These are phyloP conservation scores for Anoncus sp. DNA, from an alignment of 2,888 invertebrate species.

Conservation along the genomic window DNA sequence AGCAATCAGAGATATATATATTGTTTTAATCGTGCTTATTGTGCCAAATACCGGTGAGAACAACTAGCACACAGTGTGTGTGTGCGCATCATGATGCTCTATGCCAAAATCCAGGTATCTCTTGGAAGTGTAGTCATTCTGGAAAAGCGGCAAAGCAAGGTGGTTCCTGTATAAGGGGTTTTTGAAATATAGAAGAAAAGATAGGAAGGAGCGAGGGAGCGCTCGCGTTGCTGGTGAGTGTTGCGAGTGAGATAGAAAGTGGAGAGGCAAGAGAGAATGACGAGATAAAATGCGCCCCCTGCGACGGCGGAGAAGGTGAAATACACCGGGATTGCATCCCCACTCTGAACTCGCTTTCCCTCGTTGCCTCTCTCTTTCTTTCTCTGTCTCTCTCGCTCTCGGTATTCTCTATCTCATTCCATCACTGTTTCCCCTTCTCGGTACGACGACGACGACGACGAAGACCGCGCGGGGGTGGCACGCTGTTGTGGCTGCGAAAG, in stretches of 20 bases:
- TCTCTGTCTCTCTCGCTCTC: not conserved
- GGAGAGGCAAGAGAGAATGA: slow-evolving; percentile 58
- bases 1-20: too few relatives aligned
- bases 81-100: not conserved
- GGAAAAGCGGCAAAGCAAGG: slow-evolving; percentile 27
- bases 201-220: slow-evolving; percentile 59
- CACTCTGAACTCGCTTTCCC: slow-evolving; percentile 62
- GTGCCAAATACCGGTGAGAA: not conserved
- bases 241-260: slow-evolving; percentile 13
- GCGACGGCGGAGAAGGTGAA: slow-evolving; percentile 76
- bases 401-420: slow-evolving; percentile 45
- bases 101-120: not conserved
- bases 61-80: not conserved
- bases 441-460: slow-evolving; percentile 61
- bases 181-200: slow-evolving; percentile 48
- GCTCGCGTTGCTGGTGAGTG: slow-evolving; percentile 16
- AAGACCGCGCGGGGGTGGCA: slow-evolving; percentile 57
- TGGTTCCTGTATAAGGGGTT: slow-evolving; percentile 28
- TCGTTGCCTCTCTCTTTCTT: slow-evolving; percentile 20
- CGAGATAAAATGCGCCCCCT: slow-evolving; percentile 55
- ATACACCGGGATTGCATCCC: slow-evolving; percentile 78
- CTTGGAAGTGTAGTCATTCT: slow-evolving; percentile 13
- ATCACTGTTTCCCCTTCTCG: slow-evolving; percentile 50
- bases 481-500: slow-evolving; percentile 77
- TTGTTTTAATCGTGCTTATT: too few relatives aligned